Percentiles rank a stretch among this genome's conserved stretches.
Conservation (phyloP, 2,113 vertebrate genomes). For the Numida meleagris region DNA sequence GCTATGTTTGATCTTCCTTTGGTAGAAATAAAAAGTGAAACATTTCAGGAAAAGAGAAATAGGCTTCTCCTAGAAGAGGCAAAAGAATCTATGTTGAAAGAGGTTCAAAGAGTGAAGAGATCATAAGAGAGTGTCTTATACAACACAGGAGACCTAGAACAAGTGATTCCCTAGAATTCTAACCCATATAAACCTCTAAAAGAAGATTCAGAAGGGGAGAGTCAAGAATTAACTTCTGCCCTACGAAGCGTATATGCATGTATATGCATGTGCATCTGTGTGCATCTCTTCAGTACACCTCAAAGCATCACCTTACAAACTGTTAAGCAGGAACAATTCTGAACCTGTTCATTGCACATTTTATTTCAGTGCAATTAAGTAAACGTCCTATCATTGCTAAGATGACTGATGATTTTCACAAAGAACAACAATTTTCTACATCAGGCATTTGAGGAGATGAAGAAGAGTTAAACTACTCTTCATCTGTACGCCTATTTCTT, state of each 20-base stretch:
- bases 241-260: not conserved
- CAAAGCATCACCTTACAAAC: not conserved
- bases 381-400: not conserved
- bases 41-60: not conserved
- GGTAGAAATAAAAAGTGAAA: not conserved
- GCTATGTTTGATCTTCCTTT: not conserved
- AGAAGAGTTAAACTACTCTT: not conserved
- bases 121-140: not conserved
- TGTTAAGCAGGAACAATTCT: not conserved
- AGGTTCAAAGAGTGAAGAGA: not conserved
- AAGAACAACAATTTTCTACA: not conserved
- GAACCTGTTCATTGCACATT: not conserved
- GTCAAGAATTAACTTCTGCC: not conserved
- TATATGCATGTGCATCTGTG: not conserved
- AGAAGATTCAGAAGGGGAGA: not conserved
- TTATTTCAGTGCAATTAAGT: not conserved
- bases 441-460: not conserved
- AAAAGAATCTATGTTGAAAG: not conserved
- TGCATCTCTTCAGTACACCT: not conserved
- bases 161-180: not conserved
- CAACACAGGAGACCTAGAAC: not conserved
- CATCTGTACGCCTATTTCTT: not conserved
- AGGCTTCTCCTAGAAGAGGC: not conserved
- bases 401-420: not conserved
- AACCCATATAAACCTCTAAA: not conserved